A percentile compares a stretch with the other conserved stretches of the same genome.
phyloP scores from a whole-genome alignment of 92 coral and sea anemone species.

The Bergia puertoricense region DNA sequence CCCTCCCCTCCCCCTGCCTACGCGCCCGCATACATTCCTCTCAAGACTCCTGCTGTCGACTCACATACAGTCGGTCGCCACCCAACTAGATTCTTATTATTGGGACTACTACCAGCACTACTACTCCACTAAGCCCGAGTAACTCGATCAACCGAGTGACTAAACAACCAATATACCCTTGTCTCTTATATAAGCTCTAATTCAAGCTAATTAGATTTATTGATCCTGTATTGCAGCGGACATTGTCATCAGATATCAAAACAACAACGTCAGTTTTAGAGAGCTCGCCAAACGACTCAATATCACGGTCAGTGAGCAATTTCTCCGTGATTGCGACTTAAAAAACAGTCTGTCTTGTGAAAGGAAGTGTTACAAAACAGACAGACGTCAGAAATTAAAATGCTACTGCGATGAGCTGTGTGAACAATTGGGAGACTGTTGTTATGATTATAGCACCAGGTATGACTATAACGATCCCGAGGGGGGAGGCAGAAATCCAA shows the following conservation, averaged over 20 bases:
- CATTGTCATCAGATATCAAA: background rate
- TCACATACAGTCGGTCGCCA: too few relatives aligned
- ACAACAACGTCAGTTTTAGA: too few relatives aligned
- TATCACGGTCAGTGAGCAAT: background rate
- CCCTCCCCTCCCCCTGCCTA: too few relatives aligned
- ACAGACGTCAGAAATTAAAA: background rate
- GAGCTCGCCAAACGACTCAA: too few relatives aligned
- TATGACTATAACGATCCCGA: background rate
- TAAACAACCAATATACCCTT: background rate
- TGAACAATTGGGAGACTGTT: background rate
- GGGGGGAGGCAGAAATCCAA: background rate
- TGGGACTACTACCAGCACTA: too few relatives aligned
- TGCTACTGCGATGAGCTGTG: constrained; percentile 4
- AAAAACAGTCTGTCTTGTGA: background rate
- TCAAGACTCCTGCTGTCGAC: too few relatives aligned
- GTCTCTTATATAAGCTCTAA: too few relatives aligned
- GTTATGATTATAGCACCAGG: too few relatives aligned
- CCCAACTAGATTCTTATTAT: too few relatives aligned
- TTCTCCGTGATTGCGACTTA: background rate
- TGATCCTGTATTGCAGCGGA: background rate
- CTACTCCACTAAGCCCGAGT: too few relatives aligned
- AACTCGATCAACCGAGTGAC: background rate
- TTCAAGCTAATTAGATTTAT: too few relatives aligned
- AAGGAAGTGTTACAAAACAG: background rate
- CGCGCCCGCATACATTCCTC: too few relatives aligned